Evolutionary conservation across 2,113 vertebrate genomes (phyloP).

Genomic region (Clupea harengus): DNA sequence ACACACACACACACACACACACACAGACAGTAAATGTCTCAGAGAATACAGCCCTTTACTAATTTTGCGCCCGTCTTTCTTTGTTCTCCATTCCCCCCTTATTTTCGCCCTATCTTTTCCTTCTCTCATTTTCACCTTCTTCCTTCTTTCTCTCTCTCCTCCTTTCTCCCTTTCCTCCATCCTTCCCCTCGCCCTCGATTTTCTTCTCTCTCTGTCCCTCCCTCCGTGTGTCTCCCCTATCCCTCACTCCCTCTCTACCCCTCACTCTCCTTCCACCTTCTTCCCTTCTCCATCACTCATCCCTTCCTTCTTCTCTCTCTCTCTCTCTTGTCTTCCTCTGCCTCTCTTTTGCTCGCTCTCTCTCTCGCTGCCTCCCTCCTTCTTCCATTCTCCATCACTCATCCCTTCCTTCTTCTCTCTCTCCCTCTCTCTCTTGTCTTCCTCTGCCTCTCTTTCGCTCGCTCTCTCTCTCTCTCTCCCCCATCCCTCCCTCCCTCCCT

Average conservation of each 20-base stretch:
- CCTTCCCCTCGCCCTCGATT: no score
- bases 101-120: no score
- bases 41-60: no score
- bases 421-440: constrained; percentile 15
- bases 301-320: constrained; percentile 11
- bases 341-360: neutral
- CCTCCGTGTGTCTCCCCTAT: constrained; percentile 44
- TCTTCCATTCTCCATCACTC: neutral
- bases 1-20: constrained; percentile 29
- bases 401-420: neutral
- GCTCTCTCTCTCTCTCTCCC: constrained; percentile 15
- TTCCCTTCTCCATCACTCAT: constrained; percentile 48
- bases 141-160: neutral
- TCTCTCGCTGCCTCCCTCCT: neutral
- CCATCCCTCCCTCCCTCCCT: constrained; percentile 40
- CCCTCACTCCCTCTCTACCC: constrained; percentile 54
- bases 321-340: neutral
- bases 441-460: neutral
- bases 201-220: constrained; percentile 48
- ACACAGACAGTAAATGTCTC: constrained; percentile 22
- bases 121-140: no score
- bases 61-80: neutral
- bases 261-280: constrained; percentile 21
- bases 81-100: no score
- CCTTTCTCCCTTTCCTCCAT: constrained; percentile 54